Conservation (phyloP, 92 coral and sea anemone species). For the Chrysogorgia sp. region DNA sequence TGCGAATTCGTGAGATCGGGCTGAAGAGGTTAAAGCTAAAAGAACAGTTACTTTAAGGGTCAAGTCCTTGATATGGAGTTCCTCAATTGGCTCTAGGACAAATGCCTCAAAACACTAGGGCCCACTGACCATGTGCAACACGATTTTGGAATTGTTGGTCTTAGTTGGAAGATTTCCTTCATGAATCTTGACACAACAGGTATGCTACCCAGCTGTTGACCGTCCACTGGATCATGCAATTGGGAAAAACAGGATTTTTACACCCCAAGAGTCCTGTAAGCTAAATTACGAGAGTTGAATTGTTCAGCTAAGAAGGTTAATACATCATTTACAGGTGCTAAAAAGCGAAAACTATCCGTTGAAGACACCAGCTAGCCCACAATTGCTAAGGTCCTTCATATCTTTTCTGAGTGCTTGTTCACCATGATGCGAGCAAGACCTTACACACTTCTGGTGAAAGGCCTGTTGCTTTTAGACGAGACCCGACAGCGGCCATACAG, state of each 20-base stretch:
- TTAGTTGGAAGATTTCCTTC: conserved; percentile 34
- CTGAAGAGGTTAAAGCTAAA: conserved; percentile 51
- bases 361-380: conserved; percentile 55
- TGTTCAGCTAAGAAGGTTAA: conserved; percentile 43
- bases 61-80: conserved; percentile 35
- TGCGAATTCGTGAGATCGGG: conserved; percentile 50
- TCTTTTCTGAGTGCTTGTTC: conserved; percentile 51
- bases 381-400: conserved; percentile 55
- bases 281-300: conserved; percentile 15
- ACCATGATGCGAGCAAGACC: conserved; percentile 35
- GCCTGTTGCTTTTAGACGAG: no score
- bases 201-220: conserved; percentile 46
- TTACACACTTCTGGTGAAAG: no score
- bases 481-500: conserved; percentile 55
- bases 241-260: conserved; percentile 55
- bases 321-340: conserved; percentile 60
- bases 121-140: conserved; percentile 27
- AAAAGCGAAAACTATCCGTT: conserved; percentile 55
- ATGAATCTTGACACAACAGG: conserved; percentile 61
- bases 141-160: conserved; percentile 14
- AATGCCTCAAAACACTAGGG: conserved; percentile 16
- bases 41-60: conserved; percentile 32
- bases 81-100: conserved; percentile 14
- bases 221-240: conserved; percentile 49
- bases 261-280: conserved; percentile 52